Percentiles rank a stretch among this genome's conserved stretches.
These are phyloP conservation scores for Podotricha telesiphe DNA, from an alignment of 2,888 invertebrate species.

Conservation along the genomic window DNA sequence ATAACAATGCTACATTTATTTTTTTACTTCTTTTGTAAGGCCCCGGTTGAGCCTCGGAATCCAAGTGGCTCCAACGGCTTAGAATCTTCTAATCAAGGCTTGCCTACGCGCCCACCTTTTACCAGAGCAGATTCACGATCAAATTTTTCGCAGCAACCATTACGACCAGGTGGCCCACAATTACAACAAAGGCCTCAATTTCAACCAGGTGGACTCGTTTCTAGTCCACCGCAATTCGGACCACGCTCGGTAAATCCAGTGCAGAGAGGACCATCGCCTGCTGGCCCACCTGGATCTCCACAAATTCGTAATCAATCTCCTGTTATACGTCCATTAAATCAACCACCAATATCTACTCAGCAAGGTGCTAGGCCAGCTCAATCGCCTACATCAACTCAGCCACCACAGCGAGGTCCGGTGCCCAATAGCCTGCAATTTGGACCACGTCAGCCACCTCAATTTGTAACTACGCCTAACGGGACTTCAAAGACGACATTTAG, in stretches of 20 bases:
- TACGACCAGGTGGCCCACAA: conserved; percentile 62
- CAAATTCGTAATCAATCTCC: conserved; percentile 63
- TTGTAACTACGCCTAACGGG: conserved; percentile 70
- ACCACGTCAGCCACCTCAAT: conserved; percentile 72
- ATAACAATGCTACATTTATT: conserved; percentile 9
- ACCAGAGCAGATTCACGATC: conserved; percentile 72
- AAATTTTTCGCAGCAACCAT: conserved; percentile 61
- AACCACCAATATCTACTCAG: conserved; percentile 67
- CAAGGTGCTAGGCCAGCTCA: conserved; percentile 65
- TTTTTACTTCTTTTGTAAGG: conserved; percentile 57
- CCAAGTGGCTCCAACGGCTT: conserved; percentile 59
- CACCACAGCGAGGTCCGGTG: conserved; percentile 71
- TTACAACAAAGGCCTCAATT: conserved; percentile 70
- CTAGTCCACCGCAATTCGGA: conserved; percentile 62
- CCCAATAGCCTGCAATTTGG: conserved; percentile 79
- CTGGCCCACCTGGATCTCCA: conserved; percentile 60
- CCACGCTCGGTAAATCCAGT: conserved; percentile 64
- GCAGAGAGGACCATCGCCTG: conserved; percentile 61
- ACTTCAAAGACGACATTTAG: conserved; percentile 53
- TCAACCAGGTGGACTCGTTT: conserved; percentile 75
- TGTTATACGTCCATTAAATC: conserved; percentile 65
- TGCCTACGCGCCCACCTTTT: conserved; percentile 66
- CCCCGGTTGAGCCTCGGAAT: conserved; percentile 66
- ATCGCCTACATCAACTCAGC: conserved; percentile 60
- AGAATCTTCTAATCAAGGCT: conserved; percentile 57